Evolutionary conservation across 2,113 vertebrate genomes (phyloP).

Genomic region (Onychostoma macrolepis): DNA sequence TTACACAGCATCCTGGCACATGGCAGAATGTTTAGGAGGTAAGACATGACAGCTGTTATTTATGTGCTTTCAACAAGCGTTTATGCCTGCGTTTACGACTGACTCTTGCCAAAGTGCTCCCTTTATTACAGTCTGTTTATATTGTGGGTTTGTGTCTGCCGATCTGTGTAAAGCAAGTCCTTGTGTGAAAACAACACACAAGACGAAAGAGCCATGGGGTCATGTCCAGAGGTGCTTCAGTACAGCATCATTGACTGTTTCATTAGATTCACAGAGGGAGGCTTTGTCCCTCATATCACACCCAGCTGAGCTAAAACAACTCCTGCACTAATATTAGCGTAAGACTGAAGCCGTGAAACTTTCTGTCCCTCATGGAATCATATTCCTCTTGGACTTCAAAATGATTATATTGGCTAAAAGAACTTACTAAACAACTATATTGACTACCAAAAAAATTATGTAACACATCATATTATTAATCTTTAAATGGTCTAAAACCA

Average conservation of each 20-base stretch:
- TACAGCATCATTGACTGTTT: conserved; percentile 71
- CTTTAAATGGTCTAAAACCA: neutral
- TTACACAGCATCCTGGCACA: neutral
- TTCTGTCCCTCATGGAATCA: neutral
- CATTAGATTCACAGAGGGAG: conserved; percentile 69
- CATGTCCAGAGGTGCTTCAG: conserved; percentile 46
- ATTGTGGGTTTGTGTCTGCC: neutral
- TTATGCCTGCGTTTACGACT: neutral
- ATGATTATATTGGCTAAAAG: neutral
- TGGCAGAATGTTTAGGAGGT: neutral
- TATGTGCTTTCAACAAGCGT: neutral
- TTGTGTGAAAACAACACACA: neutral
- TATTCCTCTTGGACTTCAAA: neutral
- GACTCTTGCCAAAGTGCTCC: neutral
- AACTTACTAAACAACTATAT: too few species aligned
- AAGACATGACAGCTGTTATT: conserved; percentile 5
- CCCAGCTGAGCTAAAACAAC: conserved; percentile 59
- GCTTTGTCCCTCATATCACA: conserved; percentile 67
- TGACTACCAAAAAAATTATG: neutral
- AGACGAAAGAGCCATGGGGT: neutral
- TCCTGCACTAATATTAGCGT: conserved; percentile 59
- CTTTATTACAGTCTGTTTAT: neutral
- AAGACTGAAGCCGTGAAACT: neutral
- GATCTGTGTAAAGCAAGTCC: neutral
- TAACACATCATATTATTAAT: neutral